Base-by-base conservation (phyloP, 2,113 vertebrate genomes). In the Cervus canadensis region DNA sequence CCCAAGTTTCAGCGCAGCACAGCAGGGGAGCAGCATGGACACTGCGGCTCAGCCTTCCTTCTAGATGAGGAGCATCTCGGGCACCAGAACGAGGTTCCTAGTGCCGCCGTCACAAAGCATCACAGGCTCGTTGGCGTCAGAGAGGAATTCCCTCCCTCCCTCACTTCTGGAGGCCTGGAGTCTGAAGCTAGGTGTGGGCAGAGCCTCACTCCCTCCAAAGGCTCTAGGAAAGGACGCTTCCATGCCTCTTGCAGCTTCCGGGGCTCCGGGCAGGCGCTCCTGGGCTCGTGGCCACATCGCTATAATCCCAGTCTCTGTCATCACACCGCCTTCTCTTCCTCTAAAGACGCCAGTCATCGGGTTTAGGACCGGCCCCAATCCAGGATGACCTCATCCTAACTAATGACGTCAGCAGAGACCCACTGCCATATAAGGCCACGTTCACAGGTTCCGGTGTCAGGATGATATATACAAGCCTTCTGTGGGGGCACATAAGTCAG, bases 1-100 rank as follows among this genome's bases (percentile, higher is more conserved):
- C 48, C 50, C 6, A 1, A 5, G 8, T 45, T n/a, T 64, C 36
- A n/a, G 2, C 1, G 2, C 28, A 16, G 6, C 62, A 56, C 11
- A 1, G n/a, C 16, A 0, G 6, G 12, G 74, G 54, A 26, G 48
- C 60, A 71, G 71, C 43, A 16, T 16, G 36, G 67, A 16, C 40
- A 15, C n/a, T 1, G 0, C 2, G 10, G 26, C 0, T 0, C 52
- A 7, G 6, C 25, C 8, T 90, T 30, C 56, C 56, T 56, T 7
- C 50, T 25, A 57, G 26, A 43, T 19, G 1, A 82, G 74, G 74
- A 50, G 28, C 62, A 8, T 76, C 21, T 62, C 12, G 0, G 52
- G n/a, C 23, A 2, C 60, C 45, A 0, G n/a, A 25, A 23, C 19
- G 74, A 87, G 28, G 25, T 62, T 48, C 74, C 45, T 30, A 7